A percentile compares a stretch with the other conserved stretches of the same genome.
Evolutionary conservation across 2,113 vertebrate species (phyloP).

Genomic region (Notarius quadriscutis): DNA sequence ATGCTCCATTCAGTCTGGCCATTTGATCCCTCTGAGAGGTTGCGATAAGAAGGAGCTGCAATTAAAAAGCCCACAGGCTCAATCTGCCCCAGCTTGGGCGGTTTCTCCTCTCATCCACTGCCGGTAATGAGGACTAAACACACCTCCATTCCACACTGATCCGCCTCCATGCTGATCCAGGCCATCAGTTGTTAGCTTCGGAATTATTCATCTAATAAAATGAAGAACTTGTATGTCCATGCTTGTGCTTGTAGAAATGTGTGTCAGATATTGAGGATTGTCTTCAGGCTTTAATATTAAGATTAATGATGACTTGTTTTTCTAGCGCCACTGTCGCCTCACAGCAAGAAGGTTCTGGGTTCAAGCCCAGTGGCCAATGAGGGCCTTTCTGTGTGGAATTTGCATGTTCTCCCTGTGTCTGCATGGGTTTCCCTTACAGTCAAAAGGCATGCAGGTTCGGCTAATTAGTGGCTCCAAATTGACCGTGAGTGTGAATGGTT

Average conservation of each 20-base stretch:
- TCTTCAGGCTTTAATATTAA: slow-evolving; percentile 64
- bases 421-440: no score
- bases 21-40: slow-evolving; percentile 97
- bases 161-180: slow-evolving; percentile 90
- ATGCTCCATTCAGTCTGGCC: slow-evolving; percentile 93
- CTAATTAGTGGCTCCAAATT: no score
- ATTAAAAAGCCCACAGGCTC: slow-evolving; percentile 85
- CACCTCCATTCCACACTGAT: slow-evolving; percentile 89
- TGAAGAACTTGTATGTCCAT: background rate
- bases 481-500: no score
- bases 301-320: background rate
- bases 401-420: no score
- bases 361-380: no score
- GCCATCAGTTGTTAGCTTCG: slow-evolving; percentile 99
- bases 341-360: no score
- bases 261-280: slow-evolving; percentile 80
- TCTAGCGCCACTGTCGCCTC: background rate
- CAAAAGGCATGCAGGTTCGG: no score
- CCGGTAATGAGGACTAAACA: slow-evolving; percentile 99
- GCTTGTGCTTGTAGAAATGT: slow-evolving; percentile 83
- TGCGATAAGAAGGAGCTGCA: slow-evolving; percentile 95
- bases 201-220: slow-evolving; percentile 92
- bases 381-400: no score
- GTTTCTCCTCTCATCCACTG: slow-evolving; percentile 92
- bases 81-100: slow-evolving; percentile 79